phyloP scores from a whole-genome alignment of 2,113 vertebrate genomes.

The Tragelaphus scriptus region DNA sequence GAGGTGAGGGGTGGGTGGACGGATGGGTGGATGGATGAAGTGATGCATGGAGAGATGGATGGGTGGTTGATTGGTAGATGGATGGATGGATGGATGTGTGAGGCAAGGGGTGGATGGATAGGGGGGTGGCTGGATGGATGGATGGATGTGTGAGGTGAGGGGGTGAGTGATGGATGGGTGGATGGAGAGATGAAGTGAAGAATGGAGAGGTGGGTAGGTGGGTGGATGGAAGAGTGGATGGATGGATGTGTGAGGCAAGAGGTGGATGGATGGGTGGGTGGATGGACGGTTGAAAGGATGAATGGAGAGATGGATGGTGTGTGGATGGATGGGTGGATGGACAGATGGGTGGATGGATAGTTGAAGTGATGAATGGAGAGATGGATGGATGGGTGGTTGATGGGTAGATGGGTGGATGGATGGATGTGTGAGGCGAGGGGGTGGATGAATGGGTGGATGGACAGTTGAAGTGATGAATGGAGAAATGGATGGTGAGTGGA shows the following conservation, averaged over 20 bases:
- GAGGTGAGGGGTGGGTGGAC: fast-evolving
- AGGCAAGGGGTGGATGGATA: no score
- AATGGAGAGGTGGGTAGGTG: fast-evolving
- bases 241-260: fast-evolving
- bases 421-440: no score
- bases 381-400: neutral
- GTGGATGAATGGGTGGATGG: fast-evolving
- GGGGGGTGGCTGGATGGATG: neutral
- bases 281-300: no score
- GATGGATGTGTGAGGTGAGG: no score
- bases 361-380: no score
- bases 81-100: neutral
- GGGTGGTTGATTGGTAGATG: no score
- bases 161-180: neutral
- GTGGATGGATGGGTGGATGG: no score
- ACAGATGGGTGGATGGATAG: neutral
- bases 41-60: no score
- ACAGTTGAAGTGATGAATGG: no score
- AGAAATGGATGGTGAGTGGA: neutral
- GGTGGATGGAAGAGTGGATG: fast-evolving
- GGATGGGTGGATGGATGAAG: neutral
- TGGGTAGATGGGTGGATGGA: fast-evolving
- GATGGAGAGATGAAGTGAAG: no score
- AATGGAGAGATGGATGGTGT: neutral
- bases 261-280: no score